Percentiles rank a stretch among this genome's conserved stretches.
Conservation (phyloP, 2,888 invertebrate genomes). For the Rhamnusium bicolor region DNA sequence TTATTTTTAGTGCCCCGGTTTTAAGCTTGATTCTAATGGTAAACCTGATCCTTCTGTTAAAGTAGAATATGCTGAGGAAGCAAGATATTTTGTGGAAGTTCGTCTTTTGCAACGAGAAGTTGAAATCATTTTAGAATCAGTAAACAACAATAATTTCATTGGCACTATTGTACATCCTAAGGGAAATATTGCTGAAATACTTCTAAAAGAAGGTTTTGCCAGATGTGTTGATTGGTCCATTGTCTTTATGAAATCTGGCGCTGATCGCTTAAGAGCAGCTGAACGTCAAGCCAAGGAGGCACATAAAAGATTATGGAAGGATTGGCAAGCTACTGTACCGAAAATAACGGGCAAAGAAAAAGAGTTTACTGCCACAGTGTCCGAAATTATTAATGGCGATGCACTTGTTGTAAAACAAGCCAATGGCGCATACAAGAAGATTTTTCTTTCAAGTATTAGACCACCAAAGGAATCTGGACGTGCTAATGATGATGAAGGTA, state of each 20-base stretch:
- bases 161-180: slow-evolving; percentile 94
- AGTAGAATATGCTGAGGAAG: slow-evolving; percentile 89
- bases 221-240: slow-evolving; percentile 96
- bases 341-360: slow-evolving; percentile 84
- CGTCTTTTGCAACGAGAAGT: slow-evolving; percentile 93
- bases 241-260: slow-evolving; percentile 82
- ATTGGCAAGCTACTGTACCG: slow-evolving; percentile 85
- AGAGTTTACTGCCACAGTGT: slow-evolving; percentile 86
- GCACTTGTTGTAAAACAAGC: slow-evolving; percentile 88
- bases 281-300: slow-evolving; percentile 80
- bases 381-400: slow-evolving; percentile 96
- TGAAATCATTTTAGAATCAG: slow-evolving; percentile 91
- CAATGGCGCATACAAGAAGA: slow-evolving; percentile 87
- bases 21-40: slow-evolving; percentile 83
- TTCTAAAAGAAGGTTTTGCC: slow-evolving; percentile 79
- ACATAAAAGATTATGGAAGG: slow-evolving; percentile 91
- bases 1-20: slow-evolving; percentile 79
- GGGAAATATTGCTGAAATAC: slow-evolving; percentile 89
- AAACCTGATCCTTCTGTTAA: slow-evolving; percentile 79
- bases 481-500: slow-evolving; percentile 78
- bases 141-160: slow-evolving; percentile 93
- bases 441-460: slow-evolving; percentile 96
- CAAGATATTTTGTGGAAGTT: slow-evolving; percentile 93
- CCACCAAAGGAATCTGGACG: slow-evolving; percentile 82
- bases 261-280: slow-evolving; percentile 74